A percentile compares a stretch with the other conserved stretches of the same genome.
phyloP scores from a whole-genome alignment of 2,797 vertebrate species.

The Numenius phaeopus region DNA sequence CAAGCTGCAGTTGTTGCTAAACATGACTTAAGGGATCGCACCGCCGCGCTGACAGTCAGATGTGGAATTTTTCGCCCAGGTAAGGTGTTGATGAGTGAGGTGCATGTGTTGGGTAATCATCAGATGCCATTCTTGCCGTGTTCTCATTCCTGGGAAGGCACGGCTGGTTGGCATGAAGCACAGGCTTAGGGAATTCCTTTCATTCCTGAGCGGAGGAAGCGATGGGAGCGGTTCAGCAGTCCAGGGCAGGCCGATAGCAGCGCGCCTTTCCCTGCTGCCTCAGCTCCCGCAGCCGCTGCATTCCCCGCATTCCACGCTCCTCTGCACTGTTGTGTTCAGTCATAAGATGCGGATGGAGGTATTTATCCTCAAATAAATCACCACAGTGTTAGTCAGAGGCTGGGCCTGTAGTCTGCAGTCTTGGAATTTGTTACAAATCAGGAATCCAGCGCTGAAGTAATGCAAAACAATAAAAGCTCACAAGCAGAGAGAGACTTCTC shows the following conservation, averaged over 20 bases:
- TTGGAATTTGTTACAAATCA: conserved; percentile 81
- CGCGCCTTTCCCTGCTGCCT: conserved; percentile 72
- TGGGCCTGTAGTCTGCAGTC: conserved; percentile 78
- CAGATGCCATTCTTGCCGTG: not conserved
- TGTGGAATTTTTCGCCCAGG: conserved; percentile 39
- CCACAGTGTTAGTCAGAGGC: conserved; percentile 81
- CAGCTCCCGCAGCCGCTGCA: conserved; percentile 72
- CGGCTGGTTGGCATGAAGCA: conserved; percentile 57
- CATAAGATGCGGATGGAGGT: conserved; percentile 85
- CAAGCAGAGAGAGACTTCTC: not conserved
- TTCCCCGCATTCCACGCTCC: conserved; percentile 81
- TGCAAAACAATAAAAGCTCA: conserved; percentile 73
- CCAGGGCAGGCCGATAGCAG: conserved; percentile 65
- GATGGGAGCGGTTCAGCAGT: conserved; percentile 54
- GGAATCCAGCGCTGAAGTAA: conserved; percentile 77
- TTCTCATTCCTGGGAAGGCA: conserved; percentile 44
- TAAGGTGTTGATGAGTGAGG: conserved; percentile 14
- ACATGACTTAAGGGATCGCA: not conserved
- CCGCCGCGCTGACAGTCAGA: not conserved
- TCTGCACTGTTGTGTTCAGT: conserved; percentile 76
- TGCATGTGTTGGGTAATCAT: not conserved
- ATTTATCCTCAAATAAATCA: conserved; percentile 86
- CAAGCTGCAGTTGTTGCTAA: conserved; percentile 10
- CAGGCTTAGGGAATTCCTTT: conserved; percentile 71
- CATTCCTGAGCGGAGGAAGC: conserved; percentile 77